A percentile compares a stretch with the other conserved stretches of the same genome.
Evolutionary conservation across 2,113 vertebrate genomes (phyloP).

Genomic region (Cromileptes altivelis): DNA sequence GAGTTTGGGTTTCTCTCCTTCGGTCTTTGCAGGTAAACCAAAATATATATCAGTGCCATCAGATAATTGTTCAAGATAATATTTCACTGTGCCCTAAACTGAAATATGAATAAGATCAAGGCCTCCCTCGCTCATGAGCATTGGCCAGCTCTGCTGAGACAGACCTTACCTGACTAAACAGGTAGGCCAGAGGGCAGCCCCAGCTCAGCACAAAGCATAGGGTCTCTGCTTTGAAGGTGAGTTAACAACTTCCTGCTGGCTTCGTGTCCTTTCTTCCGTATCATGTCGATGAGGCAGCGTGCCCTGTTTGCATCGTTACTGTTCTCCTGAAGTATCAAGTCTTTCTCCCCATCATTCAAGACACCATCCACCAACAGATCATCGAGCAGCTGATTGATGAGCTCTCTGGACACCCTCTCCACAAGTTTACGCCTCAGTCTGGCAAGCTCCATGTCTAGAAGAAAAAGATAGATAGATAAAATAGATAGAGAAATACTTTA

Average conservation of each 20-base stretch:
- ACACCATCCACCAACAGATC: not conserved
- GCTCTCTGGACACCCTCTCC: not conserved
- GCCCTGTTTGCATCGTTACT: not conserved
- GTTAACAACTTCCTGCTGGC: not conserved
- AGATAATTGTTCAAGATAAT: not conserved
- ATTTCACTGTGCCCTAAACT: not conserved
- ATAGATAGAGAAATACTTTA: too few relatives aligned
- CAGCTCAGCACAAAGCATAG: not conserved
- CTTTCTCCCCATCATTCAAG: conserved; percentile 6
- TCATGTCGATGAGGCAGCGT: not conserved
- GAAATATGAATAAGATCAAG: not conserved
- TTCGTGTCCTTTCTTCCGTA: not conserved
- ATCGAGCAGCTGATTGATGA: conserved; percentile 17
- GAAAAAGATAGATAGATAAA: too few relatives aligned
- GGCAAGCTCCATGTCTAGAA: not conserved
- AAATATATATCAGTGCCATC: too few relatives aligned
- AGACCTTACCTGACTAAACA: not conserved
- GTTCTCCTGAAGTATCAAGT: not conserved
- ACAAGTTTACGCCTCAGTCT: not conserved
- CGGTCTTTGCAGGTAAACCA: too few relatives aligned
- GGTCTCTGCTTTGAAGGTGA: conserved; percentile 5
- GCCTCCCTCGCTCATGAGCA: too few relatives aligned
- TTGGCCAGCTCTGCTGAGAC: not conserved
- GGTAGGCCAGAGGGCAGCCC: not conserved
- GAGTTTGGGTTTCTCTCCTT: too few relatives aligned